phyloP scores from a whole-genome alignment of 2,797 vertebrate species.

The Danio aesculapii region DNA sequence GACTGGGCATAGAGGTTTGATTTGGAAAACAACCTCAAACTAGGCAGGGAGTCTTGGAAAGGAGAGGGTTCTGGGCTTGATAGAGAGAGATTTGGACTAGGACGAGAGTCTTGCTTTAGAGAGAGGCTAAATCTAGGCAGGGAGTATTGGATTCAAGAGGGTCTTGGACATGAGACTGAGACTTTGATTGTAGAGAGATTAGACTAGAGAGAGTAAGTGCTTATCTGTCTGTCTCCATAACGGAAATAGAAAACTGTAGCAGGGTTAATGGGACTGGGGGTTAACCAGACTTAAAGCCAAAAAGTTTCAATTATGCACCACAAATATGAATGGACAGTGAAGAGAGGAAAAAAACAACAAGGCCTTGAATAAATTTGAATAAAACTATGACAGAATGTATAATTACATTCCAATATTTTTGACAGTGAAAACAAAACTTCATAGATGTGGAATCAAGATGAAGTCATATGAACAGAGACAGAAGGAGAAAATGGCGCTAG shows the following conservation, averaged over 20 bases:
- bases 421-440: slow-evolving; percentile 7
- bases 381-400: slow-evolving; percentile 6
- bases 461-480: slow-evolving; percentile 5
- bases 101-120: slow-evolving; percentile 3
- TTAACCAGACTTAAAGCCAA: not conserved
- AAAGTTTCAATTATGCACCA: slow-evolving; percentile 8
- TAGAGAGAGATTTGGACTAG: slow-evolving; percentile 29
- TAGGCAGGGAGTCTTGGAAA: slow-evolving; percentile 19
- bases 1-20: slow-evolving; percentile 12
- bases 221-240: slow-evolving; percentile 26
- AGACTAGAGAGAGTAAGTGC: slow-evolving; percentile 14
- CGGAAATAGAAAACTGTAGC: not conserved
- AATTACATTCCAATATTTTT: not conserved
- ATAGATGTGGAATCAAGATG: not conserved
- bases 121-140: not conserved
- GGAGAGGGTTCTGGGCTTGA: slow-evolving; percentile 27
- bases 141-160: slow-evolving; percentile 26
- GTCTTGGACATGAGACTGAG: slow-evolving; percentile 21
- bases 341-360: not conserved
- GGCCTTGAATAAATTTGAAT: not conserved
- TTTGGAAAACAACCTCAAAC: not conserved
- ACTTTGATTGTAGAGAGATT: slow-evolving; percentile 23
- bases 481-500: not conserved
- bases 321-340: not conserved
- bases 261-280: slow-evolving; percentile 11